A percentile compares a stretch with the other conserved stretches of the same genome.
phyloP scores from a whole-genome alignment of 2,888 invertebrate genomes.

The Amphipyra berbera region DNA sequence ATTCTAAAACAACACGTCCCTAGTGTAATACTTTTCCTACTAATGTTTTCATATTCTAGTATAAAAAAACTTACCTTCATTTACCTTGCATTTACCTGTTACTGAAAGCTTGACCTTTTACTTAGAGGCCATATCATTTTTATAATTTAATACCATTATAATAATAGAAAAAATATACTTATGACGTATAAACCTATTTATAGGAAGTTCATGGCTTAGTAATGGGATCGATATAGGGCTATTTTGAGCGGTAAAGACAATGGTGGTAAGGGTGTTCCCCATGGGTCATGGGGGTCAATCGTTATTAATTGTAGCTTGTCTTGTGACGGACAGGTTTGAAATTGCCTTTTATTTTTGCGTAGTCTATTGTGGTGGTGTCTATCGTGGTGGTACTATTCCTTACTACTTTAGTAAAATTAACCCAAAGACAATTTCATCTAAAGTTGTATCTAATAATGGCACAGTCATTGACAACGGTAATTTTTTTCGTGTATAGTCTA shows the following conservation, averaged over 20 bases:
- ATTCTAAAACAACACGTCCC: no score
- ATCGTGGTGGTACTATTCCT: no score
- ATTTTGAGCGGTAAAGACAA: slow-evolving; percentile 18
- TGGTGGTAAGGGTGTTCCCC: slow-evolving; percentile 7
- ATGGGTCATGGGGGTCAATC: slow-evolving; percentile 4
- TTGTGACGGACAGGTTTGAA: slow-evolving; percentile 12
- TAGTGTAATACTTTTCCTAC: no score
- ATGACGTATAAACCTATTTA: slow-evolving; percentile 31
- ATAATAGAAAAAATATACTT: not conserved
- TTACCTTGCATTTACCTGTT: no score
- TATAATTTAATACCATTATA: not conserved
- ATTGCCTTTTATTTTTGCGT: not conserved
- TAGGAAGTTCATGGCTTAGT: slow-evolving; percentile 18
- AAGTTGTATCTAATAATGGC: no score
- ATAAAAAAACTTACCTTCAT: no score
- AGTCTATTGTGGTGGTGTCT: not conserved
- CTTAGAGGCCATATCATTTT: not conserved
- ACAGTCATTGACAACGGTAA: no score
- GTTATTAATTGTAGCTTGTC: slow-evolving; percentile 24
- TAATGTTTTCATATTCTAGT: no score
- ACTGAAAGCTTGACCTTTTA: not conserved
- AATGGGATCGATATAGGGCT: slow-evolving; percentile 33
- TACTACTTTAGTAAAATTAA: no score
- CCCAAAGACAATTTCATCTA: no score
- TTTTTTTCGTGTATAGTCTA: no score